These are phyloP conservation scores for Apogon talboti DNA, from an alignment of 2,797 vertebrate genomes.

Conservation along the genomic window DNA sequence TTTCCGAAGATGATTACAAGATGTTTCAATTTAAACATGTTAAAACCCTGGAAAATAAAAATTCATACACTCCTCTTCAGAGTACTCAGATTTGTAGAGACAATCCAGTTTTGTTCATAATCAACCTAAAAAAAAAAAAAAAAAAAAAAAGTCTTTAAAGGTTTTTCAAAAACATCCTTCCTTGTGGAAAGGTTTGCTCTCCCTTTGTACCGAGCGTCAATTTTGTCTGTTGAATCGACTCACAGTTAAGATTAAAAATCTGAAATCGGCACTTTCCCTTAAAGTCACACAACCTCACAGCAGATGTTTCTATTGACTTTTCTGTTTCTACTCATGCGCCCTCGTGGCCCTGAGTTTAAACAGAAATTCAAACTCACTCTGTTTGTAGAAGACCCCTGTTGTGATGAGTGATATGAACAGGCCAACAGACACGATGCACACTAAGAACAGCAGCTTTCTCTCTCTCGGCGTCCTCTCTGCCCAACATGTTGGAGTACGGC, in stretches of 20 bases:
- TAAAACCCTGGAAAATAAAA: too few relatives aligned
- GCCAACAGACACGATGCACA: conserved; percentile 76
- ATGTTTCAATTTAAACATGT: neutral
- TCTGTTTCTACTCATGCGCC: neutral
- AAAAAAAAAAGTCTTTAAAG: too few relatives aligned
- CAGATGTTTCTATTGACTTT: neutral
- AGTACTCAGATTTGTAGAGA: too few relatives aligned
- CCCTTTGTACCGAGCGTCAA: neutral
- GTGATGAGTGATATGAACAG: conserved; percentile 85
- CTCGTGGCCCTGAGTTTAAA: neutral
- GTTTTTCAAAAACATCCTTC: neutral
- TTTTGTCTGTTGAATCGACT: neutral
- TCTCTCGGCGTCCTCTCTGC: conserved; percentile 80
- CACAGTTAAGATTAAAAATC: neutral
- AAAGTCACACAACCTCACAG: neutral
- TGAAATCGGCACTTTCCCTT: neutral
- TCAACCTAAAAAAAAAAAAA: too few relatives aligned
- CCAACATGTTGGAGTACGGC: conserved; percentile 84
- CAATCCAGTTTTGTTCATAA: too few relatives aligned
- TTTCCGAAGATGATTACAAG: neutral
- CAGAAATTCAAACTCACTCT: conserved; percentile 83
- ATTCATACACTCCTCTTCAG: too few relatives aligned
- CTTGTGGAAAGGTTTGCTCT: neutral
- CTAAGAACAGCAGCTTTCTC: conserved; percentile 84
- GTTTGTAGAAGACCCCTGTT: conserved; percentile 87